Evolutionary conservation across 1,140 invertebrate genomes (phyloP).

Genomic region (Andrena cerasifolii): DNA sequence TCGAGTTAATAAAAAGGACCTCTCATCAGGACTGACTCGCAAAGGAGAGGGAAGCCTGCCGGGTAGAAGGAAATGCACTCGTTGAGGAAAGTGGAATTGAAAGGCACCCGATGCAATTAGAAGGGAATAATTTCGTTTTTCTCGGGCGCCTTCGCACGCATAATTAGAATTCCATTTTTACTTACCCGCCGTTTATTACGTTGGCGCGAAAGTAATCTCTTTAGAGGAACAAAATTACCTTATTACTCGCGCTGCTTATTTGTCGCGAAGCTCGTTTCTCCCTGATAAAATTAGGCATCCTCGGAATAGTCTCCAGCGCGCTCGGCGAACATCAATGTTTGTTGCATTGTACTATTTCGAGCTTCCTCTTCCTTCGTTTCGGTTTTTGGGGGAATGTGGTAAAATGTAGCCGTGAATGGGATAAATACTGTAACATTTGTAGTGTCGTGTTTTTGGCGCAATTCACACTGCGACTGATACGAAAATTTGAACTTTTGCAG

Average conservation of each 20-base stretch:
- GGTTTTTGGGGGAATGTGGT: no score
- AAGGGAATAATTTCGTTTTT: slow-evolving; percentile 33
- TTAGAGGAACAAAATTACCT: background rate
- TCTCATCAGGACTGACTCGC: background rate
- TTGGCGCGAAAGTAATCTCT: slow-evolving; percentile 4
- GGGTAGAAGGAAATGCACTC: background rate
- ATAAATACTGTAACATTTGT: no score
- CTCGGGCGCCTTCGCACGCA: background rate
- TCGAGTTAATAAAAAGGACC: slow-evolving; percentile 22
- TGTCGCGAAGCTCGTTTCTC: background rate
- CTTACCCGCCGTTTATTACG: slow-evolving; percentile 26
- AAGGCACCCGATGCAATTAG: slow-evolving; percentile 26
- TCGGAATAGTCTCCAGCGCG: background rate
- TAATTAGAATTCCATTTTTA: slow-evolving; percentile 44
- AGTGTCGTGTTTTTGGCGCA: no score
- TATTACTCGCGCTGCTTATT: slow-evolving; percentile 1
- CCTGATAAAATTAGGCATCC: background rate
- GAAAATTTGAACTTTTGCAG: background rate
- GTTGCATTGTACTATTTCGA: no score
- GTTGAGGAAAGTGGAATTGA: background rate
- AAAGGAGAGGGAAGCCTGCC: background rate
- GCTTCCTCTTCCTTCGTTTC: background rate
- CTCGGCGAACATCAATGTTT: background rate
- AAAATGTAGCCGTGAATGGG: no score
- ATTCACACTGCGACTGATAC: no score